phyloP scores from a whole-genome alignment of 2,113 vertebrate species.

The Chionis minor region DNA sequence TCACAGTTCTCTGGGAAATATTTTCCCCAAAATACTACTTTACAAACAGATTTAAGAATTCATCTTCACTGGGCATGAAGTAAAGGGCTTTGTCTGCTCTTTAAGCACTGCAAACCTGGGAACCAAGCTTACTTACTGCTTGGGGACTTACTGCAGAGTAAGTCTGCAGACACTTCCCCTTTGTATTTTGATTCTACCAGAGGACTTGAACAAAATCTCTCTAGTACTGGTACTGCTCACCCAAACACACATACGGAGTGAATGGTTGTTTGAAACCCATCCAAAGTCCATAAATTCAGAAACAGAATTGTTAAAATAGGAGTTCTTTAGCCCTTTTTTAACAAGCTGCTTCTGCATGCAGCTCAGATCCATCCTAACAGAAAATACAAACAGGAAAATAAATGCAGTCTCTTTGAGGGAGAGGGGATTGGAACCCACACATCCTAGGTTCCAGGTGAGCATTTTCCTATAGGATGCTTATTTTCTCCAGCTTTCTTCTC shows the following conservation, averaged over 20 bases:
- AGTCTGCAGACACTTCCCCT: background rate
- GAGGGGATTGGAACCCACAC: background rate
- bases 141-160: rapidly evolving
- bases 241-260: background rate
- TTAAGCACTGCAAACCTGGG: background rate
- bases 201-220: background rate
- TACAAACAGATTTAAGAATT: background rate
- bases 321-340: background rate
- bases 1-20: background rate
- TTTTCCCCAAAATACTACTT: background rate
- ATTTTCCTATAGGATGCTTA: background rate
- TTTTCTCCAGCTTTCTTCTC: background rate
- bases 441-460: background rate
- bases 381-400: background rate
- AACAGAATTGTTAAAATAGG: background rate
- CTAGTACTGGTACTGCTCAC: background rate
- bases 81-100: background rate
- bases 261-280: background rate
- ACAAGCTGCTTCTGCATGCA: background rate
- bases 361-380: background rate
- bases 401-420: background rate
- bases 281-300: background rate
- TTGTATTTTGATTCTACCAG: background rate
- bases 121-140: too few species aligned
- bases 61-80: background rate